Evolutionary conservation across 2,113 vertebrate species (phyloP), one percentile per base, ranked within the genome.

Genomic region (Dasypus novemcinctus): DNA sequence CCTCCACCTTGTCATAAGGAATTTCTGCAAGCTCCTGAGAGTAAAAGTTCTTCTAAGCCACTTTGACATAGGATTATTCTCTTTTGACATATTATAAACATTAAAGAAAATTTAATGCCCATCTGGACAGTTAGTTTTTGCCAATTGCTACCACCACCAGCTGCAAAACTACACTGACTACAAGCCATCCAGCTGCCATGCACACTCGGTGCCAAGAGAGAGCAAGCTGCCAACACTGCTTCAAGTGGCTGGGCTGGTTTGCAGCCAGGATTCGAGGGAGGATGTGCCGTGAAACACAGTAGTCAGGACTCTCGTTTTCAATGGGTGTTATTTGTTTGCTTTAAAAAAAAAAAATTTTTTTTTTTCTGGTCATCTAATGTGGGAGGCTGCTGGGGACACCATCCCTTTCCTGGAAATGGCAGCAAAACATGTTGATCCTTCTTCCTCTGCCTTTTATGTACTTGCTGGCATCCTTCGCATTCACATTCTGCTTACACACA

Each of bases 71-170:
- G 91, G 96, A 96, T 98, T 97, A 97, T 97, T 98, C 97, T 96
- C 95, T 98, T 98, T 91, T 97, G 94, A 97, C 98, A 89, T 97
- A 97, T 97, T 98, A 96, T 97, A 98, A 98, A 97, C 97, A 98
- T 98, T 98, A 98, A 97, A 97, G 97, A 96, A 97, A 97, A 98
- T 98, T 98, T 98, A 97, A 96, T 97, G 97, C 97, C 98, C 98
- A 98, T 98, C 97, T 98, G 98, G 98, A 98, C 95, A 91, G 92
- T 76, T 87, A 64, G 41, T 43, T 98, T 98, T 97, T 98, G 98
- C 98, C 97, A 98, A 97, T 97, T 98, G 96, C 97, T 97, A 97
- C 97, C 83, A 97, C 96, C 96, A 97, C 94, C 98, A 98, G 98
- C 98, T 98, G 98, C 98, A 98, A 96, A 98, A 98, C 94, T 97